These are phyloP conservation scores for Meliscaeva auricollis DNA, from an alignment of 2,888 invertebrate species.

Conservation along the genomic window DNA sequence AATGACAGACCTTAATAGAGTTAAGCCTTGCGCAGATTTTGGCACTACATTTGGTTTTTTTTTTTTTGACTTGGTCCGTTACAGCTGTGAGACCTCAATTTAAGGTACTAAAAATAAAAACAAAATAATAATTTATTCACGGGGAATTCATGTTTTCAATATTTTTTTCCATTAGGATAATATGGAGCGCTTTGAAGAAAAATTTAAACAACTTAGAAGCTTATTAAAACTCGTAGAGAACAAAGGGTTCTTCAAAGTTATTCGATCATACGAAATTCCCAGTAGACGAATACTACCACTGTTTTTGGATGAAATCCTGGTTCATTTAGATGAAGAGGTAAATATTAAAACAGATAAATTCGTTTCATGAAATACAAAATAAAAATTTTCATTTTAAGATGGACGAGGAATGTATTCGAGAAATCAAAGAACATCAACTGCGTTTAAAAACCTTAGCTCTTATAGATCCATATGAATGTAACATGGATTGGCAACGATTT, in stretches of 20 bases:
- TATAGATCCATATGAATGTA: slow-evolving; percentile 83
- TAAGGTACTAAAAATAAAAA: no score
- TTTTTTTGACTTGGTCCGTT: no score
- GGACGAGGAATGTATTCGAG: slow-evolving; percentile 80
- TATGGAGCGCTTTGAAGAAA: slow-evolving; percentile 76
- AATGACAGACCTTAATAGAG: no score
- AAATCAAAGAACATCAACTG: slow-evolving; percentile 82
- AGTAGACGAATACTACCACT: slow-evolving; percentile 79
- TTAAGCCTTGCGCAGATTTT: no score
- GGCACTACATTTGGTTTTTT: no score
- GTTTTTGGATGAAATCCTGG: slow-evolving; percentile 80
- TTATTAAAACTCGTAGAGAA: slow-evolving; percentile 80
- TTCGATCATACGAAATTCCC: slow-evolving; percentile 81
- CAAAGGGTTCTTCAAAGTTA: slow-evolving; percentile 81
- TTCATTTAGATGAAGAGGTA: slow-evolving; percentile 81
- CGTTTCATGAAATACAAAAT: neutral
- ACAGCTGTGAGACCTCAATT: no score
- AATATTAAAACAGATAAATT: neutral
- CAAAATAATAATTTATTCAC: no score
- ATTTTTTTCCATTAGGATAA: slow-evolving; percentile 59
- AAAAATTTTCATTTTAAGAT: slow-evolving; percentile 72
- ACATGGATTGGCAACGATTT: slow-evolving; percentile 83
- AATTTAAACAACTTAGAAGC: slow-evolving; percentile 79
- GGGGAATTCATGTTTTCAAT: no score
- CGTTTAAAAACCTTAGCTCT: slow-evolving; percentile 83